Conservation (phyloP, 2,888 invertebrate genomes). For the Amaurobius ferox region DNA sequence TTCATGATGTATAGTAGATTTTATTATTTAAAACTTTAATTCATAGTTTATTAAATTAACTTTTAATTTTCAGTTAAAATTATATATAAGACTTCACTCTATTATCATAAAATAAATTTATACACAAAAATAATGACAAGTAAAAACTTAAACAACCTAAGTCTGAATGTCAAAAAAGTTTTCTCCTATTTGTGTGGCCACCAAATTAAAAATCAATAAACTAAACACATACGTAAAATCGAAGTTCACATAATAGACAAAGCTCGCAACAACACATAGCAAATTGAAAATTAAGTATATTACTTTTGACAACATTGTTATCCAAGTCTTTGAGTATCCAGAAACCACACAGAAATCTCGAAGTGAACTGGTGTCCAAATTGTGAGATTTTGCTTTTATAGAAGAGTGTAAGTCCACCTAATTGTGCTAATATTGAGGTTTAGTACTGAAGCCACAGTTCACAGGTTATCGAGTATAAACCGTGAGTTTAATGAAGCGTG, state of each 20-base stretch:
- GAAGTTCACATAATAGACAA: slow-evolving; percentile 7
- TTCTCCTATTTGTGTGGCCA: slow-evolving; percentile 19
- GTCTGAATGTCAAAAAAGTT: neutral
- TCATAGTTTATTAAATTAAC: too few species aligned
- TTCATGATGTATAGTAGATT: too few species aligned
- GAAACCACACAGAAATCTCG: neutral
- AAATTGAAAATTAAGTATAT: slow-evolving; percentile 34
- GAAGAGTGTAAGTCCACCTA: neutral
- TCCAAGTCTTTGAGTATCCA: neutral
- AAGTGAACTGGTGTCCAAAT: slow-evolving; percentile 9
- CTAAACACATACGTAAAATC: neutral
- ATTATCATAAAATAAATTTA: too few species aligned
- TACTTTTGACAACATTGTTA: slow-evolving; percentile 56
- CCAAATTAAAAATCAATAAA: slow-evolving; percentile 29
- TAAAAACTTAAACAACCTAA: slow-evolving; percentile 21
- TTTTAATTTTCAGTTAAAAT: too few species aligned
- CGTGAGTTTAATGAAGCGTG: slow-evolving; percentile 31
- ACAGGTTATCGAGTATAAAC: slow-evolving; percentile 39
- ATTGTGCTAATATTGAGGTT: slow-evolving; percentile 21
- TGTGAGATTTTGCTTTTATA: neutral
- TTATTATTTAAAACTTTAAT: too few species aligned
- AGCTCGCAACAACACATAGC: slow-evolving; percentile 22
- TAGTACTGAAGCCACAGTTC: slow-evolving; percentile 26
- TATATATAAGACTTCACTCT: too few species aligned
- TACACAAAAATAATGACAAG: too few species aligned